Evolutionary conservation across 2,797 vertebrate genomes (phyloP).

Genomic region (Brachyalestes nurse): DNA sequence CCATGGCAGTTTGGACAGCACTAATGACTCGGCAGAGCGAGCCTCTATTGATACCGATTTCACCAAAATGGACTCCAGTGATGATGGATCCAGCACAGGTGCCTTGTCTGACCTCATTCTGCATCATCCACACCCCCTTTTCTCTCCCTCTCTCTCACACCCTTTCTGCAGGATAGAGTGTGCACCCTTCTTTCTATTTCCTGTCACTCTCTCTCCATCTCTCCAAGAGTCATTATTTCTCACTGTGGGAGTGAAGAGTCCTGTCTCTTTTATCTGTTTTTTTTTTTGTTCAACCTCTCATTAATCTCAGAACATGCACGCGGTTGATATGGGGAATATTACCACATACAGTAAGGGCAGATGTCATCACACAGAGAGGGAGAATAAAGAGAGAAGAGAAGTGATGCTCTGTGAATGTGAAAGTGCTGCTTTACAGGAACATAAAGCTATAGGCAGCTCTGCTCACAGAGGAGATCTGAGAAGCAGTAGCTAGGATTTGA

Average conservation of each 20-base stretch:
- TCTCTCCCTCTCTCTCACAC: conserved; percentile 40
- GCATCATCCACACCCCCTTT: neutral
- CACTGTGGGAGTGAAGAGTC: conserved; percentile 26
- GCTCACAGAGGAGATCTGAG: conserved; percentile 56
- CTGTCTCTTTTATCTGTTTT: conserved; percentile 5
- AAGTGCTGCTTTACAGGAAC: conserved; percentile 49
- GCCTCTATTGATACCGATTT: conserved; percentile 84
- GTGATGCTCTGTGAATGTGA: conserved; percentile 39
- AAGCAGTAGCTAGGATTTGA: conserved; percentile 14
- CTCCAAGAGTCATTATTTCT: conserved; percentile 39
- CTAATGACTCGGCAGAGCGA: conserved; percentile 84
- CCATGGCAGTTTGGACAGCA: conserved; percentile 88
- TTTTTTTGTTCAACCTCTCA: conserved; percentile 16
- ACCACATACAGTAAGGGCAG: conserved; percentile 5
- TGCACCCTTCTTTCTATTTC: conserved; percentile 4
- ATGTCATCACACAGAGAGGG: conserved; percentile 8
- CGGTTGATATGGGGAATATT: conserved; percentile 18
- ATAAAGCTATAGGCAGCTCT: conserved; percentile 42
- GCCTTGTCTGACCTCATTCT: conserved; percentile 39
- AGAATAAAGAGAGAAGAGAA: conserved; percentile 46
- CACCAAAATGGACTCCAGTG: conserved; percentile 85
- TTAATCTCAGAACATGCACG: conserved; percentile 26
- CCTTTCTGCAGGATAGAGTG: conserved; percentile 1
- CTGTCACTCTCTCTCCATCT: neutral
- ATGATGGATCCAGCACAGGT: conserved; percentile 89